A percentile compares a stretch with the other conserved stretches of the same genome.
These are phyloP conservation scores for Hafferia zeledoni DNA, from an alignment of 2,797 vertebrate species.

Conservation along the genomic window DNA sequence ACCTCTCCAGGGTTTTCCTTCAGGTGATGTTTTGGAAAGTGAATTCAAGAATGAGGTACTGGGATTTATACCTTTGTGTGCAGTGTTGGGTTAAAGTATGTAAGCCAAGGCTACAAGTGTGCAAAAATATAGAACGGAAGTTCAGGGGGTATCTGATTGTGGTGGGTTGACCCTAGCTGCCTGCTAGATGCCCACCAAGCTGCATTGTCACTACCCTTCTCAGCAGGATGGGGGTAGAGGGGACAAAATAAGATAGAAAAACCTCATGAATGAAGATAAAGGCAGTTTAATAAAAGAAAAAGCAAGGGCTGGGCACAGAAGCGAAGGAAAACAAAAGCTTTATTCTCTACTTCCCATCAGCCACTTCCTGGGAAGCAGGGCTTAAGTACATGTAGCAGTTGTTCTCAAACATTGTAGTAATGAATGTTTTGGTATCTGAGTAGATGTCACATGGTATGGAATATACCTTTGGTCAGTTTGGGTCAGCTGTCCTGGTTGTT, in stretches of 20 bases:
- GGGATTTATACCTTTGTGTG: neutral
- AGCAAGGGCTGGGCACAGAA: neutral
- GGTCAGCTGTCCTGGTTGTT: neutral
- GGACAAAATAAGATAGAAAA: neutral
- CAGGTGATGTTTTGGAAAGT: neutral
- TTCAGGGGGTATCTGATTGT: neutral
- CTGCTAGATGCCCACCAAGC: too few relatives aligned
- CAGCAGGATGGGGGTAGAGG: neutral
- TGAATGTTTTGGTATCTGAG: neutral
- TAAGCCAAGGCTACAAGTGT: neutral
- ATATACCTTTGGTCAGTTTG: neutral
- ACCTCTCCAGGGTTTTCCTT: neutral
- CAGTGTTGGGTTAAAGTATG: neutral
- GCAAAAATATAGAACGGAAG: neutral
- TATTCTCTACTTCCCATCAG: neutral
- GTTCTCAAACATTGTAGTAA: neutral
- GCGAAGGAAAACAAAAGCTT: neutral
- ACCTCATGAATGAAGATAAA: neutral
- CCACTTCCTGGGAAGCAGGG: neutral
- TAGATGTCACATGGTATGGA: neutral
- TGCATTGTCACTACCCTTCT: neutral
- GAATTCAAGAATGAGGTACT: neutral
- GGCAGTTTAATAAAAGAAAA: neutral
- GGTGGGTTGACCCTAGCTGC: neutral
- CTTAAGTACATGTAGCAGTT: fast-evolving